Evolutionary conservation across 1,140 invertebrate genomes (phyloP), one percentile per base, ranked within the genome.

Genomic region (Trachelipus rathkii): DNA sequence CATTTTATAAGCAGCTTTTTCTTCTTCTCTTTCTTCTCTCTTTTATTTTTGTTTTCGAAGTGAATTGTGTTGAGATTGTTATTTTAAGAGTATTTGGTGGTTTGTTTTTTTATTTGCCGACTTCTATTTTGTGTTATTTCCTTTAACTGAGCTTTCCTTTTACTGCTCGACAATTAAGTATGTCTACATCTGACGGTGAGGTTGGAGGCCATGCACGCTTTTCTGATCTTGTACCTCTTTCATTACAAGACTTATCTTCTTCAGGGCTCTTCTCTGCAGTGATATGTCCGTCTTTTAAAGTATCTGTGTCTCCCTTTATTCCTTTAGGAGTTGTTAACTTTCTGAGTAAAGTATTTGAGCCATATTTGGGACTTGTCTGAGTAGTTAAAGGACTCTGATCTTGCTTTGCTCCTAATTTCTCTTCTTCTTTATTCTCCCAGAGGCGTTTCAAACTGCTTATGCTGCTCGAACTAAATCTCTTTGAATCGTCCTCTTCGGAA

Each of bases 371-470:
- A 76, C 93, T 92, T 78, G 92, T 90, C 24, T 91, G 90, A 3
- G 87, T 87, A 76, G 82, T 76, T 23, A 77, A 77, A n/a, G 69
- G 43, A 71, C 81, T 74, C 60, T 79, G 60, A 21, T 50, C 44
- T 33, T 68, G 74, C 24, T 46, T 10, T 15, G 46, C 46, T 24
- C 60, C 68, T 24, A 77, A 50, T 71, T 81, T 82, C 9, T 83
- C 79, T 74, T 71, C 72, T 60, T 78, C 73, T 72, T 81, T 60
- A 33, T 75, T 90, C 85, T 95, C 95, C 95, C 95, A 96, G 33
- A 96, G 85, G 85, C 94, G 95, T 83, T 95, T 96, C 79, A 96
- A 87, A 84, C 92, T 96, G 84, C 91, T 95, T 83, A 97, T 96
- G 85, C 93, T 95, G 72, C 94, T 94, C 45, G 93, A 95, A 84